Conservation (phyloP, 2,797 vertebrate genomes). For the Amblyopsis hoosieri region DNA sequence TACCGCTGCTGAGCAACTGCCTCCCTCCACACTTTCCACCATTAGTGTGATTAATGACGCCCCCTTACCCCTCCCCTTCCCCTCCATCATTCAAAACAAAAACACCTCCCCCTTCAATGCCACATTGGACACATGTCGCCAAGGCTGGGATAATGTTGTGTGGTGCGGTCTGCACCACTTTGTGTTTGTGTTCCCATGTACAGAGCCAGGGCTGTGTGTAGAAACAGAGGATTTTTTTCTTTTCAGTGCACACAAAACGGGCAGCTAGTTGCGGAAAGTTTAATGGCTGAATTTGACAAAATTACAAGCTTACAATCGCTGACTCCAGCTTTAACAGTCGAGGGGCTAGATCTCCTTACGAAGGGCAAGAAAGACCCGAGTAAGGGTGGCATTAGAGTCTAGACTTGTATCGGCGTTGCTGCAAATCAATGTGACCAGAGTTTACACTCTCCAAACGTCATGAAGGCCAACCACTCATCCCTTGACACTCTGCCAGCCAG, state of each 20-base stretch:
- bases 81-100: no score
- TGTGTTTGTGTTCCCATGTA: no score
- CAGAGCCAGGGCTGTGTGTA: no score
- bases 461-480: slow-evolving; percentile 35
- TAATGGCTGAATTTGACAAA: no score
- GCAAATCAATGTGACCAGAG: slow-evolving; percentile 55
- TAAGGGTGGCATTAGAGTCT: slow-evolving; percentile 13
- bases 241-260: no score
- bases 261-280: no score
- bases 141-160: no score
- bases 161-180: no score
- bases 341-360: slow-evolving; percentile 49
- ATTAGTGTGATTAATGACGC: slow-evolving; percentile 65
- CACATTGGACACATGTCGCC: no score
- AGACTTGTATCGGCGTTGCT: slow-evolving; percentile 54
- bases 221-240: no score
- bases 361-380: slow-evolving; percentile 13
- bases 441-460: slow-evolving; percentile 41
- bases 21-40: slow-evolving; percentile 54
- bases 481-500: slow-evolving; percentile 14
- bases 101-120: no score
- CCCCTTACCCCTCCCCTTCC: slow-evolving; percentile 25
- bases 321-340: slow-evolving; percentile 28
- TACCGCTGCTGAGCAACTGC: slow-evolving; percentile 46
- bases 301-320: no score